phyloP scores from a whole-genome alignment of 2,888 invertebrate species.

The Trypoxylon attenuatum region DNA sequence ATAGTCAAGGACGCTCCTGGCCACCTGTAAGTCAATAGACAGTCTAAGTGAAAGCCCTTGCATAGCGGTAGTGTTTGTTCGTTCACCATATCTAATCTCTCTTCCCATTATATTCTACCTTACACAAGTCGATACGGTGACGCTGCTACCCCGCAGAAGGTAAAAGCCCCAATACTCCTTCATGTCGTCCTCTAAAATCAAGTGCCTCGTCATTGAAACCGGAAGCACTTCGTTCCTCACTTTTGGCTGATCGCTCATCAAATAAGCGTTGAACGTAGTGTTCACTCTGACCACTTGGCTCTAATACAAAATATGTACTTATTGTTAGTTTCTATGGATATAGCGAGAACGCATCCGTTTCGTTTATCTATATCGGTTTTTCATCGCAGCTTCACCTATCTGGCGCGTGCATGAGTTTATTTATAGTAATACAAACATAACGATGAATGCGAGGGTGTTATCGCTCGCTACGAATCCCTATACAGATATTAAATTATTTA shows the following conservation, averaged over 20 bases:
- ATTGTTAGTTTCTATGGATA: background rate
- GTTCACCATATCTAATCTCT: no score
- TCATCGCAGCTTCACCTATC: no score
- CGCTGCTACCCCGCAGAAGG: constrained; percentile 82
- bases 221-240: constrained; percentile 78
- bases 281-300: constrained; percentile 83
- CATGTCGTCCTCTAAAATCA: constrained; percentile 85
- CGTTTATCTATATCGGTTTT: no score
- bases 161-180: constrained; percentile 92
- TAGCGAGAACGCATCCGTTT: background rate
- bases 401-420: no score
- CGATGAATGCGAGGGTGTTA: no score
- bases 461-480: no score
- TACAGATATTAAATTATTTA: no score
- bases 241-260: constrained; percentile 80
- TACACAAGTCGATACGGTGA: constrained; percentile 85
- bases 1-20: constrained; percentile 86
- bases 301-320: constrained; percentile 69
- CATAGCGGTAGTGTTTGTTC: no score
- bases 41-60: no score
- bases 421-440: no score
- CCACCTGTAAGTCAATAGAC: constrained; percentile 76
- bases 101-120: constrained; percentile 76
- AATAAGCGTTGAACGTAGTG: constrained; percentile 85
- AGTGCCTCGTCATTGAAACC: constrained; percentile 82